Evolutionary conservation across 2,113 vertebrate species (phyloP), one percentile per base, ranked within the genome.

Genomic region (Nyctereutes procyonoides): DNA sequence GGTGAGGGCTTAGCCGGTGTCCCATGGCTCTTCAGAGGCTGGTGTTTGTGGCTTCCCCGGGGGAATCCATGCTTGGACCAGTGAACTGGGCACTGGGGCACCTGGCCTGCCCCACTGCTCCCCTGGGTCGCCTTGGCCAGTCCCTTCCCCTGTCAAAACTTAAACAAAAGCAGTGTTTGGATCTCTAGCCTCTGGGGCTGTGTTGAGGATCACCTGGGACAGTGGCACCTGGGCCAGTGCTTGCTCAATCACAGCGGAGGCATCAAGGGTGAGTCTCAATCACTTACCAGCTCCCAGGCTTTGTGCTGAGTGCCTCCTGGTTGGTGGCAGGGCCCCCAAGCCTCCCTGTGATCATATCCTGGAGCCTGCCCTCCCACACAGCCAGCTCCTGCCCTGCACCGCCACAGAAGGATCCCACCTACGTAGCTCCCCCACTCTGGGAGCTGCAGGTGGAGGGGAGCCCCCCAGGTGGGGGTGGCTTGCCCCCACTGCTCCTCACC

Each of bases 181-280:
- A 43, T 43, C 80, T 14, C 48, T 51, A 16, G 30, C 38, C 30
- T 51, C 51, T 15, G 3, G 51, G 79, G 5, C 67, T 19, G 10
- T 19, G 65, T 43, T 26, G 2, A 10, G 82, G 82, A 30, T 48
- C 26, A 3, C 0, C 17, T 19, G 48, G 26, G 71, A 65, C 30
- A 12, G 38, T 5, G 30, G 11, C 2, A 0, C 30, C 67, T 2
- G 22, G 43, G 38, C 53, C 4, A 60, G 80, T 0, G 26, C 62
- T 53, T 26, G 17, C 38, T 3, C 65, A 4, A 15, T 60, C 79
- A 58, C n/a, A 69, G 38, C 3, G 14, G 48, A 8, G 5, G 58
- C 71, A 38, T 5, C 48, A 0, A 24, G 58, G 56, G 48, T 8
- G 0, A 5, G 8, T 90, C 60, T 8, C 10, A 8, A 30, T 11